phyloP scores from a whole-genome alignment of 2,113 vertebrate genomes.

The Peromyscus californicus region DNA sequence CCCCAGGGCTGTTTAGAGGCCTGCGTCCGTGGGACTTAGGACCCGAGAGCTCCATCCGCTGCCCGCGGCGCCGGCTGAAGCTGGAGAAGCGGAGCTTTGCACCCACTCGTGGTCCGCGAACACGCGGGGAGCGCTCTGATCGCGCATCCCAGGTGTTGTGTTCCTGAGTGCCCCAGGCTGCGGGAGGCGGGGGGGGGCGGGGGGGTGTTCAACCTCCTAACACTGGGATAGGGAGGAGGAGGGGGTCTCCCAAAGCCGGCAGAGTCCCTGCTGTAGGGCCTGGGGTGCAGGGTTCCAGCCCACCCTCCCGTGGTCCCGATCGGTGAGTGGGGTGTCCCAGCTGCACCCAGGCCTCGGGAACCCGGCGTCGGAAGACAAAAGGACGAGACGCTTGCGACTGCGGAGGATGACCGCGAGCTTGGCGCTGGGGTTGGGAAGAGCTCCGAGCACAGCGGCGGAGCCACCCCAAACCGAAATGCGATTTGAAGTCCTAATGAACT shows the following conservation, averaged over 20 bases:
- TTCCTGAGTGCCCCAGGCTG: neutral
- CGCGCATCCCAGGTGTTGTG: too few species aligned
- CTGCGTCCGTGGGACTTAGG: neutral
- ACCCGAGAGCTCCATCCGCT: too few species aligned
- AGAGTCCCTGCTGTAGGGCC: neutral
- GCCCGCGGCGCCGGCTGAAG: too few species aligned
- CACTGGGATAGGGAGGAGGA: rapidly evolving
- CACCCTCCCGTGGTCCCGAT: neutral
- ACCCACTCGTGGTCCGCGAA: neutral
- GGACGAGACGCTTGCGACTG: constrained; percentile 1
- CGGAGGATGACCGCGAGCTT: constrained; percentile 55
- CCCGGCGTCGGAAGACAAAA: constrained; percentile 72
- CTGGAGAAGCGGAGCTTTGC: neutral
- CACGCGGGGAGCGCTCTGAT: neutral
- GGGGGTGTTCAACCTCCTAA: too few species aligned
- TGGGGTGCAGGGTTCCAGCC: neutral
- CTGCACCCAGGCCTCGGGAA: neutral
- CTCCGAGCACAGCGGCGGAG: constrained; percentile 77
- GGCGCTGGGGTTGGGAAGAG: constrained; percentile 70
- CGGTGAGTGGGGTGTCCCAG: neutral
- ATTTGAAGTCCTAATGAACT: constrained; percentile 88
- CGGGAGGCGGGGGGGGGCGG: neutral
- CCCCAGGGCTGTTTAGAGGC: too few species aligned
- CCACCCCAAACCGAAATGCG: constrained; percentile 86
- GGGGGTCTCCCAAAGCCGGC: neutral